These are phyloP conservation scores for Argyresthia goedartella DNA, from an alignment of 2,888 invertebrate genomes.

Conservation along the genomic window DNA sequence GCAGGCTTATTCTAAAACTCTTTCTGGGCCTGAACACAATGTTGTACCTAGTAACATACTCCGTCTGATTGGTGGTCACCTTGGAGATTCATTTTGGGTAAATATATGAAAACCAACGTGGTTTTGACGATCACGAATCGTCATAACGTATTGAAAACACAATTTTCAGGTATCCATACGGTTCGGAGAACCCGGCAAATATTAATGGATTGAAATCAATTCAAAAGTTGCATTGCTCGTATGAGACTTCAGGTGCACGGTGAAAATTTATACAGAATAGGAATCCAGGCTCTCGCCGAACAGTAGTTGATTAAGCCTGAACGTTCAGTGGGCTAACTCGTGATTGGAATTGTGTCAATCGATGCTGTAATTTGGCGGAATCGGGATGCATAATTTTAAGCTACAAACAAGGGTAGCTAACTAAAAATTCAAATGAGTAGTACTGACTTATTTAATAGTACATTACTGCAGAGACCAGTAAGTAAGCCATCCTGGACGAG, in stretches of 20 bases:
- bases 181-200: too few species aligned
- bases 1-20: slow-evolving; percentile 1
- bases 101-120: too few species aligned
- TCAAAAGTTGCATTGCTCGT: background rate
- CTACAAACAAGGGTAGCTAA: background rate
- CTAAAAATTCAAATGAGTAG: background rate
- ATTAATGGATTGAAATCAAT: background rate
- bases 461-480: too few species aligned
- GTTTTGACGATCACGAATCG: too few species aligned
- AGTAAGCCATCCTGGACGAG: too few species aligned
- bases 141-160: too few species aligned
- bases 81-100: too few species aligned
- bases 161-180: too few species aligned
- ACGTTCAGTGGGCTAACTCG: slow-evolving; percentile 57
- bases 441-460: background rate
- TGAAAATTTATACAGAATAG: background rate
- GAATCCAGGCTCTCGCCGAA: slow-evolving; percentile 12
- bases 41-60: too few species aligned
- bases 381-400: background rate
- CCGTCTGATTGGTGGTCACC: too few species aligned
- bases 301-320: slow-evolving; percentile 58
- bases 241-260: background rate
- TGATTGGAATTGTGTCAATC: slow-evolving; percentile 19
- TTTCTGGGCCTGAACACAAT: background rate
- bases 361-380: slow-evolving; percentile 13